phyloP scores from a whole-genome alignment of 2,797 vertebrate genomes.

The Tamandua tetradactyla region DNA sequence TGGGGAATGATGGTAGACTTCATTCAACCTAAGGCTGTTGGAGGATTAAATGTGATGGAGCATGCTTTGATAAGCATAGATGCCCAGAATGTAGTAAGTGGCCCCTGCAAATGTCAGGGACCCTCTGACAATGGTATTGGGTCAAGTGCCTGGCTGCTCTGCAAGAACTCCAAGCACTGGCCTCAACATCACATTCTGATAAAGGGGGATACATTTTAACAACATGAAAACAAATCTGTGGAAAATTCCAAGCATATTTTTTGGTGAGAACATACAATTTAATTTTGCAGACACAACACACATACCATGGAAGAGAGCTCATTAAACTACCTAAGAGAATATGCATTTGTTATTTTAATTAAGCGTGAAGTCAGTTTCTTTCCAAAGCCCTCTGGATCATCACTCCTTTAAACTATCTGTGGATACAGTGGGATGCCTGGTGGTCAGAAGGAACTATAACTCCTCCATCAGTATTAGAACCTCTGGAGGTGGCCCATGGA shows the following conservation, averaged over 20 bases:
- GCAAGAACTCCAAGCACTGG: neutral
- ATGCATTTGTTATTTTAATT: constrained; percentile 63
- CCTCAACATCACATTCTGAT: neutral
- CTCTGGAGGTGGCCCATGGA: constrained; percentile 75
- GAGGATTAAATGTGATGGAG: too few relatives aligned
- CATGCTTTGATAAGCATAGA: too few relatives aligned
- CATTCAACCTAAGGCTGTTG: neutral
- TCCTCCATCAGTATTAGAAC: constrained; percentile 58
- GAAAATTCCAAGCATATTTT: neutral
- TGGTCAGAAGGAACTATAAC: constrained; percentile 56
- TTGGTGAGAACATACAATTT: neutral
- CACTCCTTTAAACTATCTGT: neutral
- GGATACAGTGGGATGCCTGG: constrained; percentile 45
- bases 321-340: constrained; percentile 39
- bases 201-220: neutral
- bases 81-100: neutral
- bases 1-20: neutral
- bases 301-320: neutral
- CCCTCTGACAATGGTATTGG: too few relatives aligned
- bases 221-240: neutral
- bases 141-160: neutral
- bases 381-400: constrained; percentile 64
- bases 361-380: constrained; percentile 61
- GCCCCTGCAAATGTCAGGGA: too few relatives aligned
- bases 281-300: constrained; percentile 41